Evolutionary conservation across 2,888 invertebrate species (phyloP).

Genomic region (Trissonchulus sp.): DNA sequence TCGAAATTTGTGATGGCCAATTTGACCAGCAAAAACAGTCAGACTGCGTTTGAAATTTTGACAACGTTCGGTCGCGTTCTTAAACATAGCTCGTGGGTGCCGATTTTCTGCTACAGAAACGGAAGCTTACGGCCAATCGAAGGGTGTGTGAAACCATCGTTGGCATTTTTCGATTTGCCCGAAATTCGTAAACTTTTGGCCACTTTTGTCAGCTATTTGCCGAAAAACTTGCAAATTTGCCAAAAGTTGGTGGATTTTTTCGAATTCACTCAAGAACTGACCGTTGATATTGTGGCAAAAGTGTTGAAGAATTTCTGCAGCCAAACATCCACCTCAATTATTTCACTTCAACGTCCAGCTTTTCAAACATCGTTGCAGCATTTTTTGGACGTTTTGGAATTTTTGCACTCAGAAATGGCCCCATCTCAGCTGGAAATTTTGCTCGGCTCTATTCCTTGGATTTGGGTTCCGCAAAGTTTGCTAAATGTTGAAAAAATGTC

Average conservation of each 20-base stretch:
- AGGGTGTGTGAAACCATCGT: too few species aligned
- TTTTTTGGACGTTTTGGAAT: neutral
- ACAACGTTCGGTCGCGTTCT: neutral
- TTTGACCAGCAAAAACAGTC: neutral
- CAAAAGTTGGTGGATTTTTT: neutral
- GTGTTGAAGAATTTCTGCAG: neutral
- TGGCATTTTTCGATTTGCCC: neutral
- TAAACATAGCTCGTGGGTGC: neutral
- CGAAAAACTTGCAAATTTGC: too few species aligned
- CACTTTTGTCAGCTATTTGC: neutral
- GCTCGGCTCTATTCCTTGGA: neutral
- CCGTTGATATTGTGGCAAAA: neutral
- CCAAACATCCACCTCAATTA: too few species aligned
- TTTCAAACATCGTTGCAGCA: neutral
- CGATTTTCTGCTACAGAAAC: too few species aligned
- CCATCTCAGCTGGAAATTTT: neutral
- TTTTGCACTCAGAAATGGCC: neutral
- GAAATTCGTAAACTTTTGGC: neutral
- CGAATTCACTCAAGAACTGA: neutral
- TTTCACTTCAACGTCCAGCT: neutral
- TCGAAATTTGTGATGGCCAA: neutral
- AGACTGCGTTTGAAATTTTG: neutral
- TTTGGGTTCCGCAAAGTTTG: constrained; percentile 8
- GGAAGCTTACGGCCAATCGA: too few species aligned
- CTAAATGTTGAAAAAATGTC: neutral